These are phyloP conservation scores for Fragum whitleyi DNA, from an alignment of 2,888 invertebrate species.

Conservation along the genomic window DNA sequence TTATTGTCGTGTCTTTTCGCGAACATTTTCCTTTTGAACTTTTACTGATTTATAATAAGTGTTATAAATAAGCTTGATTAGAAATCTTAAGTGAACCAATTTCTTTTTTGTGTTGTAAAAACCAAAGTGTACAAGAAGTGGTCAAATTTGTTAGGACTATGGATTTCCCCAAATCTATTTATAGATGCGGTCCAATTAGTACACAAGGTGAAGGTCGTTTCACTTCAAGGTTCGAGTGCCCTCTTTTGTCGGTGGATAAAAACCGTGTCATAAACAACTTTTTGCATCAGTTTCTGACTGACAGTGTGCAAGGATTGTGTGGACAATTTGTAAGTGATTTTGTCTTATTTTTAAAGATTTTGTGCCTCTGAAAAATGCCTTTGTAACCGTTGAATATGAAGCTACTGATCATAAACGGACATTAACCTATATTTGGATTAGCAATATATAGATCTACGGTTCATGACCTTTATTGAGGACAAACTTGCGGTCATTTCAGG, in stretches of 20 bases:
- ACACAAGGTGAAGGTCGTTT: conserved; percentile 13
- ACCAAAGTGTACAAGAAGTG: not conserved
- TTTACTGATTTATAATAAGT: too few species aligned
- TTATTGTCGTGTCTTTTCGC: too few species aligned
- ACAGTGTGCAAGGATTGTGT: not conserved
- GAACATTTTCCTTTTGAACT: too few species aligned
- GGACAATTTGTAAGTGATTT: not conserved
- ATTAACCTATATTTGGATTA: not conserved
- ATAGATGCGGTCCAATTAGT: not conserved
- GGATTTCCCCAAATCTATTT: conserved; percentile 7
- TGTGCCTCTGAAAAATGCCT: not conserved
- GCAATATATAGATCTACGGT: not conserved
- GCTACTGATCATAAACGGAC: not conserved
- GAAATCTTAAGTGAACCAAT: too few species aligned
- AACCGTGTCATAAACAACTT: not conserved
- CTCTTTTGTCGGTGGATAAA: not conserved
- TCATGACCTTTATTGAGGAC: not conserved
- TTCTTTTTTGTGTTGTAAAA: too few species aligned
- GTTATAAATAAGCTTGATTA: too few species aligned
- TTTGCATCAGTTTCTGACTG: not conserved
- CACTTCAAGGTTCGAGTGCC: not conserved
- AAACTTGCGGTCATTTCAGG: not conserved
- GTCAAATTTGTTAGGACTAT: not conserved
- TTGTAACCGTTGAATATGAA: not conserved
- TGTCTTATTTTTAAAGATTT: not conserved